phyloP scores from a whole-genome alignment of 2,888 invertebrate species.

The Microctonus brassicae region DNA sequence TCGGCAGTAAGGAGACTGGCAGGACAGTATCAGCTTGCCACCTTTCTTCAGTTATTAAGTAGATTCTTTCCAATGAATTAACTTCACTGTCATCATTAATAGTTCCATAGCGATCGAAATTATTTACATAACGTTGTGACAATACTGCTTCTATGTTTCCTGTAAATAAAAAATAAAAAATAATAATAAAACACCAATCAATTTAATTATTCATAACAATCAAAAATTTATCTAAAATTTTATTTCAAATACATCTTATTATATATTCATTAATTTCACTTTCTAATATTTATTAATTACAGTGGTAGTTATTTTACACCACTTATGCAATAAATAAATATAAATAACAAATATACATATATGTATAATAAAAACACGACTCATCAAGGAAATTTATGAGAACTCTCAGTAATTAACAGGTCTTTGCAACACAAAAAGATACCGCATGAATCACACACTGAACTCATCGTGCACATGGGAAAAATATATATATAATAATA shows the following conservation, averaged over 20 bases:
- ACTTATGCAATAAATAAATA: not conserved
- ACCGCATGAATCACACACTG: slow-evolving; percentile 29
- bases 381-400: slow-evolving; percentile 3
- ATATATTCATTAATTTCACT: not conserved
- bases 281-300: not conserved
- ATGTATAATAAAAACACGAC: not conserved
- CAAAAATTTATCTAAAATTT: not conserved
- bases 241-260: not conserved
- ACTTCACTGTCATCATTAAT: slow-evolving; percentile 51
- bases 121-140: slow-evolving; percentile 53
- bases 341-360: not conserved
- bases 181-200: not conserved
- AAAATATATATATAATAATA: not conserved
- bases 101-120: slow-evolving; percentile 52
- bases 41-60: slow-evolving; percentile 59
- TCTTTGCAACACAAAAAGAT: slow-evolving; percentile 18
- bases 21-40: slow-evolving; percentile 60
- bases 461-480: slow-evolving; percentile 25
- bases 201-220: not conserved
- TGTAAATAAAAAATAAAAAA: slow-evolving; percentile 36
- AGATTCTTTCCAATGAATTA: slow-evolving; percentile 55
- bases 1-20: slow-evolving; percentile 60
- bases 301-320: not conserved
- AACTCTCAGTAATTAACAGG: not conserved
- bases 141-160: slow-evolving; percentile 56